Conservation (phyloP, 1,140 invertebrate species). For the Conopomorpha cramerella region DNA sequence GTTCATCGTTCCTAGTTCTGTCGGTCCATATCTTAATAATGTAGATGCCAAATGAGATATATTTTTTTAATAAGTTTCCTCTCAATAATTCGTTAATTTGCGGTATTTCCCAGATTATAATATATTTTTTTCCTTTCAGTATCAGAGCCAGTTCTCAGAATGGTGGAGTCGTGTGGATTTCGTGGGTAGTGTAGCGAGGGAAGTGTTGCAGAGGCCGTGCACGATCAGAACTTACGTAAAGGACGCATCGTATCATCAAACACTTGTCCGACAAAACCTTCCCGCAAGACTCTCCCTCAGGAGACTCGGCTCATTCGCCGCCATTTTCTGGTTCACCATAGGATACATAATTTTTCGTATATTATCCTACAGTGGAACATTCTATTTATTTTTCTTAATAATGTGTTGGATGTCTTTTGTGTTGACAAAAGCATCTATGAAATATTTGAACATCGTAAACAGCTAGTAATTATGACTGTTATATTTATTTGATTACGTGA, state of each 20-base stretch:
- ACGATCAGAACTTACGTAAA: slow-evolving; percentile 66
- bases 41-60: too few relatives aligned
- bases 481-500: too few relatives aligned
- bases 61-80: too few relatives aligned
- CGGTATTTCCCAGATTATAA: too few relatives aligned
- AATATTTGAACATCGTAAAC: slow-evolving; percentile 27
- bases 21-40: too few relatives aligned
- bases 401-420: slow-evolving; percentile 21
- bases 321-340: slow-evolving; percentile 45
- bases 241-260: slow-evolving; percentile 58
- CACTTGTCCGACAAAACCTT: slow-evolving; percentile 57
- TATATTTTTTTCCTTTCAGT: slow-evolving; percentile 62
- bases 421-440: slow-evolving; percentile 27
- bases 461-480: slow-evolving; percentile 1
- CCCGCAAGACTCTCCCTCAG: slow-evolving; percentile 75
- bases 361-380: slow-evolving; percentile 27
- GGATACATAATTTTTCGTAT: slow-evolving; percentile 31
- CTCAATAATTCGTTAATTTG: too few relatives aligned
- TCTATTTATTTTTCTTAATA: slow-evolving; percentile 27
- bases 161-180: slow-evolving; percentile 68
- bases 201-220: slow-evolving; percentile 67
- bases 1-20: too few relatives aligned
- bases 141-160: slow-evolving; percentile 62
- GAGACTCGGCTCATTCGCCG: slow-evolving; percentile 67
- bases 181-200: slow-evolving; percentile 66